Evolutionary conservation across 2,113 vertebrate genomes (phyloP), one percentile per base, ranked within the genome.

Genomic region (Microcebus murinus): DNA sequence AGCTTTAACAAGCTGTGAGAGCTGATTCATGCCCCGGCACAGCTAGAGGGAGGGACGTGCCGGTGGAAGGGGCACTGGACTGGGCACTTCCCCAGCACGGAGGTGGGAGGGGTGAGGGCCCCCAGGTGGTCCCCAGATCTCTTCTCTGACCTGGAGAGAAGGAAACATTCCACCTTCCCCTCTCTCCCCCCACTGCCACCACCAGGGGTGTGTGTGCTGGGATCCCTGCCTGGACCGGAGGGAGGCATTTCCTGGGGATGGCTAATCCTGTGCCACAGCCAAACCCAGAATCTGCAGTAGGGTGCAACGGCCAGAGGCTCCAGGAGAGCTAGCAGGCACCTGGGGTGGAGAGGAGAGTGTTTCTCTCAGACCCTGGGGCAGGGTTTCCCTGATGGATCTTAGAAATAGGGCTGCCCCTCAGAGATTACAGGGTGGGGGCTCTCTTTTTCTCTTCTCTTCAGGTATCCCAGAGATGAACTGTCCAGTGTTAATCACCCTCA

Each of bases 1-100:
- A 96, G 97, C 98, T 98, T 99, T 99, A 99, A 99, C 98, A 98
- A 99, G 98, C 98, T 98, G 98, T 98, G 98, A 98, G 98, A 98
- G 98, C 98, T 99, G 98, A 98, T 99, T 99, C 98, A 99, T 98
- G 98, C 97, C 98, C 98, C 73, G 0, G 84, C 94, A 94, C 31
- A 88, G 95, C 96, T 85, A 90, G 81, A 65, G 81, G 97, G 96
- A 93, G 95, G 97, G 94, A 74, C 81, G 96, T 95, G 68, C 65
- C 90, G 31, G 8, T 93, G 95, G 92, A 97, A 83, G 95, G 96
- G 96, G 97, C 59, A 31, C 63, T 27, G 70, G 57, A 65, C 48
- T 70, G 50, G 98, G 97, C 97, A 94, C 36, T 91, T 95, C 25
- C 94, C 95, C 57, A 97, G 91, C 77, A 74, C 94, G 36, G 71